Evolutionary conservation across 2,797 vertebrate species (phyloP).

Genomic region (Silurus aristotelis): DNA sequence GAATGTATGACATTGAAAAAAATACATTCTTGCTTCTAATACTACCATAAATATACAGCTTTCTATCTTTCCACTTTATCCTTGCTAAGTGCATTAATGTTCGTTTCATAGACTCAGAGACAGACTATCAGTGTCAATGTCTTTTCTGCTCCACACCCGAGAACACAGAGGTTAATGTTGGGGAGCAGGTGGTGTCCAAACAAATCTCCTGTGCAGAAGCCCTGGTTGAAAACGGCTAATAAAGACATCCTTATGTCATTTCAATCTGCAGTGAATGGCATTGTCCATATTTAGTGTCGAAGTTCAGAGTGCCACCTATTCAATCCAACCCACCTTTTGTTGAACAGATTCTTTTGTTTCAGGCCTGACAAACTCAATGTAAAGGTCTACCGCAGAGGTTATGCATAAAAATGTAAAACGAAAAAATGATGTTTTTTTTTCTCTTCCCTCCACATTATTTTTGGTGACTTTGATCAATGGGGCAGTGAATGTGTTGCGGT

Average conservation of each 20-base stretch:
- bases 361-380: constrained; percentile 63
- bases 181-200: constrained; percentile 62
- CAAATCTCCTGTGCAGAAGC: constrained; percentile 48
- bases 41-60: background rate
- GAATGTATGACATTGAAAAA: background rate
- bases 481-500: constrained; percentile 61
- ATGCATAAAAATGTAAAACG: constrained; percentile 59
- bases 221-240: constrained; percentile 56
- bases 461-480: constrained; percentile 62
- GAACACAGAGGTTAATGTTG: constrained; percentile 54
- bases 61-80: background rate
- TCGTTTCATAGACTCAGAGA: background rate
- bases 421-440: constrained; percentile 51
- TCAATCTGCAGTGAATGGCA: constrained; percentile 57
- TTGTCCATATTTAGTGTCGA: constrained; percentile 64
- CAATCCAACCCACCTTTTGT: constrained; percentile 50
- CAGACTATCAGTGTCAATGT: constrained; percentile 46
- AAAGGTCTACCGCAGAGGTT: constrained; percentile 53
- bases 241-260: constrained; percentile 65
- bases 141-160: constrained; percentile 33
- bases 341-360: constrained; percentile 51
- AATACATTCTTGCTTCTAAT: background rate
- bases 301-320: constrained; percentile 56
- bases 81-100: constrained; percentile 1
- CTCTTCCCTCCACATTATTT: constrained; percentile 53